Conservation (phyloP, 2,113 vertebrate species). For the Silurus asotus region DNA sequence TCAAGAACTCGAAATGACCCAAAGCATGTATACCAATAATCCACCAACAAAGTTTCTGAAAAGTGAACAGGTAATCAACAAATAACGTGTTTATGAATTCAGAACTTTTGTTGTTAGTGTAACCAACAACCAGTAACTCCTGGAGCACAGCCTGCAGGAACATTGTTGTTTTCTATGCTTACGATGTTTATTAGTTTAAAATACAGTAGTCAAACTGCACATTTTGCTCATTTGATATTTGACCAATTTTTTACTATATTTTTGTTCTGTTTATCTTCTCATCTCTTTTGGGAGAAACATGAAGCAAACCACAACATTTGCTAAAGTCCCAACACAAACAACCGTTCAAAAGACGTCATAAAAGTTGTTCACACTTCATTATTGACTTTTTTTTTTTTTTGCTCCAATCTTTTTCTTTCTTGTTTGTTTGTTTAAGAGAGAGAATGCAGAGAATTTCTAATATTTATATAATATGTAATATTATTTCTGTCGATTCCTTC, state of each 20-base stretch:
- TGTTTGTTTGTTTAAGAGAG: no score
- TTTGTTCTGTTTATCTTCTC: neutral
- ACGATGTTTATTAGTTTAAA: constrained; percentile 4
- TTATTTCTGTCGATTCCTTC: neutral
- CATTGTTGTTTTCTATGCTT: neutral
- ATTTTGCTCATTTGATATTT: neutral
- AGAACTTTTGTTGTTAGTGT: neutral
- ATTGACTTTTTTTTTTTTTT: neutral
- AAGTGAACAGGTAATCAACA: neutral
- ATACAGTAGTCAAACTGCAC: neutral
- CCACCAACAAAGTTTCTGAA: neutral
- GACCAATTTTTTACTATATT: neutral
- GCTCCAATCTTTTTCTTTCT: neutral
- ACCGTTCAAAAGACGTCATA: neutral
- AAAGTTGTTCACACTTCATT: neutral
- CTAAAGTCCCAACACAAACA: neutral
- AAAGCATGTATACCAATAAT: neutral
- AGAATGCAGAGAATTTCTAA: neutral
- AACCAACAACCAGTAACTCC: neutral
- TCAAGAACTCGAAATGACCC: neutral
- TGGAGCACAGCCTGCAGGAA: neutral
- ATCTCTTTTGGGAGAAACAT: neutral
- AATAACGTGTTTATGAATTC: neutral
- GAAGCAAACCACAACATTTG: neutral
- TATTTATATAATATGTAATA: neutral